Percentiles rank a stretch among this genome's conserved stretches.
Conservation (phyloP, 2,888 invertebrate genomes). For the Phaonia tiefii region DNA sequence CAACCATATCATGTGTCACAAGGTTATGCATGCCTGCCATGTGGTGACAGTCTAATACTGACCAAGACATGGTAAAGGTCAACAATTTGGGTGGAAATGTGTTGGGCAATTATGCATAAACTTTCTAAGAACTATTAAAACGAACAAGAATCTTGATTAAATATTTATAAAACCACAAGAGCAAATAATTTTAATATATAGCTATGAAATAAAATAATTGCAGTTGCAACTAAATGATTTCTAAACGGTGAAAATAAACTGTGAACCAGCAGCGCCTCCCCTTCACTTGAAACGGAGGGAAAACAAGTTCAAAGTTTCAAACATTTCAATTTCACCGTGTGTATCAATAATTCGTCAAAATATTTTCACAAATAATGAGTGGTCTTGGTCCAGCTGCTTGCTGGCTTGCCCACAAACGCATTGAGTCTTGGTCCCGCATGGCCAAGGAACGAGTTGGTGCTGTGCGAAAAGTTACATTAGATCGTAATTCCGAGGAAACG, state of each 20-base stretch:
- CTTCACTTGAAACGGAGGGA: not conserved
- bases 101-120: not conserved
- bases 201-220: slow-evolving; percentile 3
- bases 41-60: no score
- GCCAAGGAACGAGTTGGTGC: slow-evolving; percentile 85
- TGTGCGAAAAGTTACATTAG: slow-evolving; percentile 79
- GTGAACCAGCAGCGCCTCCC: not conserved
- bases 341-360: slow-evolving; percentile 45
- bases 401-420: slow-evolving; percentile 89
- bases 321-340: slow-evolving; percentile 12
- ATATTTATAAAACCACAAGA: slow-evolving; percentile 19
- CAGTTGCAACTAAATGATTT: slow-evolving; percentile 13
- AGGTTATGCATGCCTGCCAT: not conserved
- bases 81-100: slow-evolving; percentile 5
- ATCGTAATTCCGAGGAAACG: slow-evolving; percentile 78
- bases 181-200: not conserved
- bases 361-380: slow-evolving; percentile 81
- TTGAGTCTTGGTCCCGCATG: slow-evolving; percentile 89
- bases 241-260: slow-evolving; percentile 20
- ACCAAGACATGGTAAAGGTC: not conserved
- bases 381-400: slow-evolving; percentile 88
- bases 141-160: slow-evolving; percentile 17
- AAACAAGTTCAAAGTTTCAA: no score
- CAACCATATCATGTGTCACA: not conserved
- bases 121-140: not conserved